A percentile compares a stretch with the other conserved stretches of the same genome.
Conservation (phyloP, 2,888 invertebrate species). For the Eueremaeus valkanovi region DNA sequence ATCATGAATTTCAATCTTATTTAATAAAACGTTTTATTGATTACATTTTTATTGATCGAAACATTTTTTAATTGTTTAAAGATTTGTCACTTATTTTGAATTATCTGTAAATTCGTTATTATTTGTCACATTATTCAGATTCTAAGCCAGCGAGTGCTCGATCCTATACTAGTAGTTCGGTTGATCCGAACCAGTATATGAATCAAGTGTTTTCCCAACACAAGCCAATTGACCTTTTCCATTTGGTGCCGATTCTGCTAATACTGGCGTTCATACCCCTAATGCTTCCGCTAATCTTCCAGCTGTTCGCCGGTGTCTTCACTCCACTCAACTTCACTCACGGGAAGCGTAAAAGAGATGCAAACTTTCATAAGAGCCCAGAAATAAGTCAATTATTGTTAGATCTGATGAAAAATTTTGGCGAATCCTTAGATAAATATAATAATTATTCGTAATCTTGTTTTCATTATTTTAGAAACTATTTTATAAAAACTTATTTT, state of each 20-base stretch:
- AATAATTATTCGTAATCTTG: neutral
- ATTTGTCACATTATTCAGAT: neutral
- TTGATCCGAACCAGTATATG: constrained; percentile 23
- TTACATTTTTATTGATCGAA: neutral
- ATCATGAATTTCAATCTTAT: neutral
- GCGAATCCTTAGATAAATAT: constrained; percentile 3
- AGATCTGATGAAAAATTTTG: neutral
- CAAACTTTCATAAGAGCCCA: constrained; percentile 12
- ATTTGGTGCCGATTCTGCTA: constrained; percentile 14
- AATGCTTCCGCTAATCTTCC: neutral
- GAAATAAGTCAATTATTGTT: constrained; percentile 1
- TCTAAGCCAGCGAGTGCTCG: neutral
- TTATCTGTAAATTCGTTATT: neutral
- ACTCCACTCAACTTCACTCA: constrained; percentile 32
- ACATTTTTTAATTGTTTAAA: neutral
- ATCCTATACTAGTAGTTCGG: neutral
- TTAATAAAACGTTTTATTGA: neutral
- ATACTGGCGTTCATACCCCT: constrained; percentile 26
- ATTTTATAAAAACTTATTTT: neutral
- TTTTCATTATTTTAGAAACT: no score
- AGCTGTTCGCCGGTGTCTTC: constrained; percentile 9
- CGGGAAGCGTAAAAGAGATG: constrained; percentile 20
- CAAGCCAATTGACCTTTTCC: neutral
- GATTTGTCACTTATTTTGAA: neutral
- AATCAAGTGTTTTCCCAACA: constrained; percentile 10